Base-by-base conservation (phyloP, 1,140 invertebrate genomes). In the Megalonaias nervosa region DNA sequence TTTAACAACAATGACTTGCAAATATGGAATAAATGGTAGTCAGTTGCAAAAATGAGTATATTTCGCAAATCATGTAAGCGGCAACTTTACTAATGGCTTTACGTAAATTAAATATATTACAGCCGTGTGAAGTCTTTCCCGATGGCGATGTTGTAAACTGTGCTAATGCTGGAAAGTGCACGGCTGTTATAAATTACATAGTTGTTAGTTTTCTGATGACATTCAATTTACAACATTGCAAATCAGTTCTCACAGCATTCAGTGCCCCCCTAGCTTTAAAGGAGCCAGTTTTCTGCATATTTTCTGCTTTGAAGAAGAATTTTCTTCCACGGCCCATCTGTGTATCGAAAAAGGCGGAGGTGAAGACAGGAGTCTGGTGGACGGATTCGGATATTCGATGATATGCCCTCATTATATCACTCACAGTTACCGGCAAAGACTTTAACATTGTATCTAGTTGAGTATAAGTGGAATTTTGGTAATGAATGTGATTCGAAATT, bases 221-320 rank as follows among this genome's bases (percentile, higher is more conserved):
- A 80, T 15, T 65, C 74, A 58, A 21, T 31, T 26, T 48, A 69
- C 67, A 21, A n/a, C 19, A 55, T 12, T 17, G 17, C 17, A 17
- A 31, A 70, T 76, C 14, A 55, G 26, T 56, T 56, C 68, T 69
- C 58, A 89, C 87, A 19, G 85, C 84, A 81, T 89, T 89, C 11
- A 88, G 59, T 31, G 88, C 88, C 15, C 88, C 88, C 58, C 88
- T 82, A 48, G 82, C 84, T 78, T 90, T 89, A 77, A 90, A 90
- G 14, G 88, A 85, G 23, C 88, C 88, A 15, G 88, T 90, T 78
- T 88, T 88, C 79, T 90, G 88, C 15, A 89, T 74, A 82, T 88
- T 84, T 82, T 89, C 88, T 31, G 81, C 82, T 76, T 89, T 89
- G 62, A 89, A 89, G 74, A 79, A 86, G 23, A 89, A 79, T n/a